Percentiles rank a stretch among this genome's conserved stretches.
These are phyloP conservation scores for Cephus pulcher DNA, from an alignment of 2,888 invertebrate species.

Conservation along the genomic window DNA sequence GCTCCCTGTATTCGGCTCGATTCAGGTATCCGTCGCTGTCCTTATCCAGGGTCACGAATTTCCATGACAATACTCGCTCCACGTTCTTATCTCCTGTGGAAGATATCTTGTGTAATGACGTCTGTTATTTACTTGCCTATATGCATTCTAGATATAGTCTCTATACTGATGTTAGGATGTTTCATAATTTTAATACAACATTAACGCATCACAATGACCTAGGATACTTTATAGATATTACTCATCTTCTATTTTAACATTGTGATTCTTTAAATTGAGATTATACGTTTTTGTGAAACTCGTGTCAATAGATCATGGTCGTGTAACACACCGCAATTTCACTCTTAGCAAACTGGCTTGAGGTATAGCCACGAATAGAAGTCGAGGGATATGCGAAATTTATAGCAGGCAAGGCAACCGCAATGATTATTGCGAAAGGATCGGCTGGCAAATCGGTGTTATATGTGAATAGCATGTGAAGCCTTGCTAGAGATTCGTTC, in stretches of 20 bases:
- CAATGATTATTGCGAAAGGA: background rate
- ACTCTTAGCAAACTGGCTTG: background rate
- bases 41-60: slow-evolving; percentile 85
- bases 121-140: background rate
- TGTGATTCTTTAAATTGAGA: background rate
- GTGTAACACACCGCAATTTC: background rate
- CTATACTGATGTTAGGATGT: background rate
- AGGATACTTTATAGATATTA: background rate
- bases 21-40: slow-evolving; percentile 83
- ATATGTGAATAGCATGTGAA: background rate
- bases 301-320: background rate
- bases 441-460: background rate
- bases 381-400: background rate
- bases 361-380: background rate
- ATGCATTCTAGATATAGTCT: background rate
- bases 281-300: background rate
- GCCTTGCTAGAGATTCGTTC: background rate
- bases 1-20: slow-evolving; percentile 83
- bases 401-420: background rate
- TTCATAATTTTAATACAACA: background rate
- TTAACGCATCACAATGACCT: background rate
- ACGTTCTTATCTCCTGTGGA: slow-evolving; percentile 57
- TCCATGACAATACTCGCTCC: slow-evolving; percentile 84
- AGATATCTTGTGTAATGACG: slow-evolving; percentile 5
- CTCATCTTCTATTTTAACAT: slow-evolving; percentile 8